phyloP scores from a whole-genome alignment of 2,113 vertebrate genomes.

The Gracilinanus agilis region DNA sequence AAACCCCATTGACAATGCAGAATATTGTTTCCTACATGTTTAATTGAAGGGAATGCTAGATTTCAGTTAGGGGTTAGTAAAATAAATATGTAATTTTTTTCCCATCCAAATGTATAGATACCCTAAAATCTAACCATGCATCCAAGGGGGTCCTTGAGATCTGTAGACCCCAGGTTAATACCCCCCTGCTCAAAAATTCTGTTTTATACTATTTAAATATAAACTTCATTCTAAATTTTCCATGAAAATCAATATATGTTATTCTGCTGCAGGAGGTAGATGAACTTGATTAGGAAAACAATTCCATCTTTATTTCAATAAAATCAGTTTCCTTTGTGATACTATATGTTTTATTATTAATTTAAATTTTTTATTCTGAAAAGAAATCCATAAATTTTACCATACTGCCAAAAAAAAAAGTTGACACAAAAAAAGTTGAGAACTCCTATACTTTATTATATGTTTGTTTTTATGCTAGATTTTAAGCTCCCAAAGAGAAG shows the following conservation, averaged over 20 bases:
- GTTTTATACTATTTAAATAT: neutral
- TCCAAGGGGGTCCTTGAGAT: neutral
- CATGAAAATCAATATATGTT: neutral
- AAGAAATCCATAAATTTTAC: neutral
- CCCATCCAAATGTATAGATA: neutral
- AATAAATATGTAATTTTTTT: neutral
- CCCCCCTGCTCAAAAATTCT: neutral
- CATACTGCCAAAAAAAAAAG: neutral
- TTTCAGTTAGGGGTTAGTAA: neutral
- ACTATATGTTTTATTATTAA: neutral
- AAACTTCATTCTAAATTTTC: neutral
- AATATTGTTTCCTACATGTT: neutral
- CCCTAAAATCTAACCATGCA: neutral
- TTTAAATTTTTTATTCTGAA: neutral
- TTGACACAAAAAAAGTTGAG: neutral
- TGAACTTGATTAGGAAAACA: neutral
- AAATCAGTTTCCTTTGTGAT: neutral
- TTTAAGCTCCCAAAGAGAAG: neutral
- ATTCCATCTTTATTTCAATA: neutral
- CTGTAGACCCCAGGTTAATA: neutral
- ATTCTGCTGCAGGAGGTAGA: neutral
- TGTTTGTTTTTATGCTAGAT: neutral
- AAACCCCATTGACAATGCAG: neutral
- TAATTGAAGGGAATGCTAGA: neutral
- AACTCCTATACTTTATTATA: neutral